Evolutionary conservation across 2,797 vertebrate species (phyloP).

Genomic region (Eutrigla gurnardus): DNA sequence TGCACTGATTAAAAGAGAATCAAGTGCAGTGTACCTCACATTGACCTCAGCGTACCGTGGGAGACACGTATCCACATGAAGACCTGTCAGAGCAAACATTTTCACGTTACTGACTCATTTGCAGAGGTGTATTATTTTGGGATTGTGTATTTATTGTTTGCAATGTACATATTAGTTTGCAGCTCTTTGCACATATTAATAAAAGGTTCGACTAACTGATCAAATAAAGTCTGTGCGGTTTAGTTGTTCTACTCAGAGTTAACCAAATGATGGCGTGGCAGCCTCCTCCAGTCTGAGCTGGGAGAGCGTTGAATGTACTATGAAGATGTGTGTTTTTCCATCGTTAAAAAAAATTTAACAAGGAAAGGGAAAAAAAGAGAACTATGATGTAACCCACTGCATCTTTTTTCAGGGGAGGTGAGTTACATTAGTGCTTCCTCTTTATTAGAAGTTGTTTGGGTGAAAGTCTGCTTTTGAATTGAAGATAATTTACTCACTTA

Average conservation of each 20-base stretch:
- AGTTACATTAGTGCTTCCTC: slow-evolving; percentile 83
- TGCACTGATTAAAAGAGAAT: slow-evolving; percentile 60
- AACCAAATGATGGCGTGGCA: slow-evolving; percentile 78
- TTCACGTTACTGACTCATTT: slow-evolving; percentile 83
- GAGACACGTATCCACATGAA: slow-evolving; percentile 29
- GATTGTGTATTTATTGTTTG: slow-evolving; percentile 85
- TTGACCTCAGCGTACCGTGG: slow-evolving; percentile 30
- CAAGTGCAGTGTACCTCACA: slow-evolving; percentile 49
- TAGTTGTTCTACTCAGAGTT: slow-evolving; percentile 75
- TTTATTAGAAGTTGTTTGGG: slow-evolving; percentile 71
- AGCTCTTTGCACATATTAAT: slow-evolving; percentile 91
- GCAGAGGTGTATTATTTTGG: slow-evolving; percentile 83
- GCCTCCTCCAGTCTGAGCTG: slow-evolving; percentile 66
- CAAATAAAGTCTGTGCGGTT: slow-evolving; percentile 78
- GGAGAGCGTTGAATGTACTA: slow-evolving; percentile 82
- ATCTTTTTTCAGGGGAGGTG: slow-evolving; percentile 45
- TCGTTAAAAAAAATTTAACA: slow-evolving; percentile 12
- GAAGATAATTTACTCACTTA: slow-evolving; percentile 58
- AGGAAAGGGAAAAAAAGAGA: slow-evolving; percentile 34
- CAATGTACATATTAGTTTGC: slow-evolving; percentile 93
- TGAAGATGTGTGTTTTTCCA: slow-evolving; percentile 58
- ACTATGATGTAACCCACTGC: slow-evolving; percentile 64
- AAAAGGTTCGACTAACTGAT: slow-evolving; percentile 82
- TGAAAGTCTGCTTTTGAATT: slow-evolving; percentile 74
- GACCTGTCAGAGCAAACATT: slow-evolving; percentile 88